Percentiles rank a stretch among this genome's conserved stretches.
phyloP scores from a whole-genome alignment of 2,113 vertebrate genomes.

The Brachyistius frenatus region DNA sequence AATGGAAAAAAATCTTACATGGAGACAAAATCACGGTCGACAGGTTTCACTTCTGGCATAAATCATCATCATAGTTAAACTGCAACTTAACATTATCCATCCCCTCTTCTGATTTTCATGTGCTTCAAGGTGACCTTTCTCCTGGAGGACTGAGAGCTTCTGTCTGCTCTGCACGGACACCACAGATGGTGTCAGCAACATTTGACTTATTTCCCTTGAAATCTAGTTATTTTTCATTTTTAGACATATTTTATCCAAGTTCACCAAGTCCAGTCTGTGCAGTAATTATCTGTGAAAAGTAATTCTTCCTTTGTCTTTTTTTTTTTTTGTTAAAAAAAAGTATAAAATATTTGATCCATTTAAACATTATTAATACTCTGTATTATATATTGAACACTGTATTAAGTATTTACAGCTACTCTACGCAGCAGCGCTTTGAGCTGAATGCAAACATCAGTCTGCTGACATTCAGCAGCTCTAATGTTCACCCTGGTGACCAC shows the following conservation, averaged over 20 bases:
- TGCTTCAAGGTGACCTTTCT: constrained; percentile 22
- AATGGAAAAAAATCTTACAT: background rate
- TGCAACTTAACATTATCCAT: background rate
- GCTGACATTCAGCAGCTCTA: too few relatives aligned
- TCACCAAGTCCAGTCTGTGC: constrained; percentile 6
- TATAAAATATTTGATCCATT: background rate
- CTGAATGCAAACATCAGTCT: too few relatives aligned
- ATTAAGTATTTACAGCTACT: too few relatives aligned
- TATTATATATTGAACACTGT: background rate
- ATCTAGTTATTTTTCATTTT: constrained; percentile 31
- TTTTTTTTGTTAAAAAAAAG: background rate
- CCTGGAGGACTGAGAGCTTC: background rate
- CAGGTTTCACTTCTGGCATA: constrained; percentile 1
- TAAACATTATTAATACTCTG: background rate
- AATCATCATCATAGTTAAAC: constrained; percentile 12
- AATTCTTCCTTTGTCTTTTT: background rate
- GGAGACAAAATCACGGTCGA: constrained; percentile 7
- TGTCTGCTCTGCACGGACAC: background rate
- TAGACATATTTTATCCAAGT: constrained; percentile 28
- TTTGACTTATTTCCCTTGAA: constrained; percentile 30
- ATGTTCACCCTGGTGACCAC: too few relatives aligned
- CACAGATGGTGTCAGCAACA: background rate
- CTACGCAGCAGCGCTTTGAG: too few relatives aligned
- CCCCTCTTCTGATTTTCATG: constrained; percentile 3
- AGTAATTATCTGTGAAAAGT: constrained; percentile 11